Conservation (phyloP, 2,888 invertebrate species). For the Agelastica alni region DNA sequence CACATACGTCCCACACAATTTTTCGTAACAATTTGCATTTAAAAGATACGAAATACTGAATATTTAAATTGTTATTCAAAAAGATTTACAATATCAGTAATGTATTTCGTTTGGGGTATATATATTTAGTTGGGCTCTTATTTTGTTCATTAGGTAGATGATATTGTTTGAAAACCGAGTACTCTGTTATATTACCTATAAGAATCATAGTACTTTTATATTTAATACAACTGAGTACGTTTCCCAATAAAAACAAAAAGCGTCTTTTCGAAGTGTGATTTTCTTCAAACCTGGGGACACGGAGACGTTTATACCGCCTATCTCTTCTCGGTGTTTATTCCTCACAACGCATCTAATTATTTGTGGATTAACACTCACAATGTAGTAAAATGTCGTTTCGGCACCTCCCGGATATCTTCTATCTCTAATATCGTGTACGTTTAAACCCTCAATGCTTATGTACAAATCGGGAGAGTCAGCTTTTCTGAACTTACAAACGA, state of each 20-base stretch:
- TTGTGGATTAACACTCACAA: slow-evolving; percentile 46
- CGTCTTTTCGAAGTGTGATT: slow-evolving; percentile 30
- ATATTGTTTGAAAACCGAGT: no score
- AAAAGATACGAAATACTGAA: no score
- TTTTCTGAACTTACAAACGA: slow-evolving; percentile 60
- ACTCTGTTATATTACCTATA: no score
- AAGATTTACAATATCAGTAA: no score
- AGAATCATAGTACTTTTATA: no score
- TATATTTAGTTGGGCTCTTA: no score
- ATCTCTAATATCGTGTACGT: slow-evolving; percentile 30
- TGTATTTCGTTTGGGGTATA: no score
- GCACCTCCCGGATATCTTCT: slow-evolving; percentile 33
- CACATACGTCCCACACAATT: no score
- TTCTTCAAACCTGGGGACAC: slow-evolving; percentile 42
- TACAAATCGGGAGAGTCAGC: slow-evolving; percentile 33
- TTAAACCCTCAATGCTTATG: slow-evolving; percentile 36
- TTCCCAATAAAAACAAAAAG: slow-evolving; percentile 35
- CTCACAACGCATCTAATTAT: slow-evolving; percentile 37
- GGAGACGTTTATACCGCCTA: slow-evolving; percentile 35
- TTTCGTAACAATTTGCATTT: no score
- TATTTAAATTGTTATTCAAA: no score
- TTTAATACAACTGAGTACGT: no score
- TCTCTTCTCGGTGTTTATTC: slow-evolving; percentile 29
- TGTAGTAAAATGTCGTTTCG: slow-evolving; percentile 46
- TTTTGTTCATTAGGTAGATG: no score